These are phyloP conservation scores for Drosophila greeni DNA, from an alignment of 2,888 invertebrate genomes.

Conservation along the genomic window DNA sequence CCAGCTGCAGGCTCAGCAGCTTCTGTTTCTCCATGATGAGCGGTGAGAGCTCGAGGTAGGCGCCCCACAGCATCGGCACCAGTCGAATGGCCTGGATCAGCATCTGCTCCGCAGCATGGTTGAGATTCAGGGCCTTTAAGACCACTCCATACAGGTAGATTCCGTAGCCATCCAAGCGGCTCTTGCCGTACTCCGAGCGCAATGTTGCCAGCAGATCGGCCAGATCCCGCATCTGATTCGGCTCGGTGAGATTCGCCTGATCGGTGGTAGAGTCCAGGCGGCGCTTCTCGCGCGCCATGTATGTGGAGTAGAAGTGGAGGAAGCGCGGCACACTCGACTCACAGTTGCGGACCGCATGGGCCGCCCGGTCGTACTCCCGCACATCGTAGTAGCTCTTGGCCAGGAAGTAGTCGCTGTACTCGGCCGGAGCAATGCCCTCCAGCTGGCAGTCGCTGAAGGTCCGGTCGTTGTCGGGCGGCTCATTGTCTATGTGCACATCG, in stretches of 20 bases:
- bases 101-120: conserved; percentile 87
- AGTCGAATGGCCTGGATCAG: conserved; percentile 88
- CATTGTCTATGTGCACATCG: conserved; percentile 80
- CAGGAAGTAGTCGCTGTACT: conserved; percentile 85
- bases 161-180: conserved; percentile 90
- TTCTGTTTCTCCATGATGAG: conserved; percentile 91
- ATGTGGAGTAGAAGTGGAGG: conserved; percentile 90
- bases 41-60: conserved; percentile 94
- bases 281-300: conserved; percentile 93
- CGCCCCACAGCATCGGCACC: conserved; percentile 94
- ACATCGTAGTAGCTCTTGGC: conserved; percentile 94
- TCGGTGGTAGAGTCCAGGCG: conserved; percentile 90
- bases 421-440: conserved; percentile 79
- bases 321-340: conserved; percentile 87
- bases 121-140: conserved; percentile 90
- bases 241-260: conserved; percentile 78
- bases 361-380: conserved; percentile 92
- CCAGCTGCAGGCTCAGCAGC: conserved; percentile 83
- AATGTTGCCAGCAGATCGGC: conserved; percentile 81
- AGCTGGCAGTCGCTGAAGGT: conserved; percentile 57
- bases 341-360: conserved; percentile 87
- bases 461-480: conserved; percentile 42
- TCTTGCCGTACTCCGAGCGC: conserved; percentile 81
- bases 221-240: conserved; percentile 78
- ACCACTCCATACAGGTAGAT: conserved; percentile 94